Evolutionary conservation across 2,888 invertebrate genomes (phyloP), one percentile per base, ranked within the genome.

Genomic region (Halocaridina rubra): DNA sequence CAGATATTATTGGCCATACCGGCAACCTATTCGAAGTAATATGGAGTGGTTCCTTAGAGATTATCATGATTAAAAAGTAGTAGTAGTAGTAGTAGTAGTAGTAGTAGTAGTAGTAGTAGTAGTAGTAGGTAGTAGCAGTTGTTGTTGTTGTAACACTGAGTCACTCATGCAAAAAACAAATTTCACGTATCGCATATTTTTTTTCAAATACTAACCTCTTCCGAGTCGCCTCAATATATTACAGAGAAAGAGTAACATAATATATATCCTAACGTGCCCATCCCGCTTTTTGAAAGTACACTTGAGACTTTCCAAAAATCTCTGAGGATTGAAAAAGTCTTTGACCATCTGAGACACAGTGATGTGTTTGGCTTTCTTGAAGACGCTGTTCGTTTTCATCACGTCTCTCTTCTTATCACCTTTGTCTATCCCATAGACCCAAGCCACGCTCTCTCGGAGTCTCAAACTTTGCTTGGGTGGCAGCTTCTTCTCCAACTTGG

Each of bases 371-470:
- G 71, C 75, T 27, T 78, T 39, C 75, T 81, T 24, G 29, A 75
- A 29, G 53, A 85, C 81, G 61, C 85, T 85, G 76, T 87, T 79
- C 16, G 85, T 85, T 19, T 80, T 72, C 57, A 77, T 77, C 4
- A 87, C 71, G 30, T 84, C 59, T 33, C 59, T 81, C 78, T 87
- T 87, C 61, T 81, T 81, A 24, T 69, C 59, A 4, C 2, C 59
- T 69, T 81, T 85, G 29, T 84, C 84, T 27, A 87, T 75, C 53
- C 87, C 87, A 59, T 87, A 87, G 13, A 87, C 85, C 79, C 78
- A 71, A 22, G 79, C 81, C 16, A 87, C 72, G 61, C 84, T 87
- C 71, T 87, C 85, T 8, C 87, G 80, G 8, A 87, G 81, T 24
- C 84, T n/a, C 75, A 85, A 77, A 3, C 85, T 81, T n/a, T 85